A percentile compares a stretch with the other conserved stretches of the same genome.
Conservation (phyloP, 1,140 invertebrate genomes). For the Drosophila willistoni region DNA sequence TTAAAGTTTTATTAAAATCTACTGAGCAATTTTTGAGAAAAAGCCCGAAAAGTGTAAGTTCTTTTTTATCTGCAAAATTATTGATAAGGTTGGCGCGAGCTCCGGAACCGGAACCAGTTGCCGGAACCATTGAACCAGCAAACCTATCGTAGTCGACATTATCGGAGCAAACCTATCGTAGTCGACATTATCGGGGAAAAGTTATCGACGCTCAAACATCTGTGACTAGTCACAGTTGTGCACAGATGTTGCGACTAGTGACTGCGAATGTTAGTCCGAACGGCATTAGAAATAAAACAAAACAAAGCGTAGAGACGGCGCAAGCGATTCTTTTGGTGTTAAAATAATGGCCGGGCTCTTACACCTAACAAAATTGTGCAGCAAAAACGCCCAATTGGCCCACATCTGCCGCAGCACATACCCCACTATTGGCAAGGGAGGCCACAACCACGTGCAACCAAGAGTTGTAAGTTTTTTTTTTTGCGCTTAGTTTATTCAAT, state of each 20-base stretch:
- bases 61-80: too few relatives aligned
- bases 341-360: constrained; percentile 72
- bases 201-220: too few relatives aligned
- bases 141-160: too few relatives aligned
- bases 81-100: too few relatives aligned
- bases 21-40: too few relatives aligned
- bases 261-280: neutral
- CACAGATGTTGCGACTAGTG: neutral
- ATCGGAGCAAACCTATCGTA: too few relatives aligned
- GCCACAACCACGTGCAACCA: constrained; percentile 34
- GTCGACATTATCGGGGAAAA: too few relatives aligned
- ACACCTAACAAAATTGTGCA: constrained; percentile 67
- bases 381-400: constrained; percentile 53
- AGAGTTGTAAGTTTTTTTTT: constrained; percentile 59
- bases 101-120: too few relatives aligned
- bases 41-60: too few relatives aligned
- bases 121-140: too few relatives aligned
- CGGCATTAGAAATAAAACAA: constrained; percentile 8
- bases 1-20: too few relatives aligned
- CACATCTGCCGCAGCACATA: constrained; percentile 42
- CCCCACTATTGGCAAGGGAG: constrained; percentile 32
- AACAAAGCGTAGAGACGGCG: constrained; percentile 46
- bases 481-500: neutral
- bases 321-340: constrained; percentile 28
- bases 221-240: neutral